Percentiles rank a stretch among this genome's conserved stretches.
These are phyloP conservation scores for Drosophila simulans DNA, from an alignment of 1,140 invertebrate species.

Conservation along the genomic window DNA sequence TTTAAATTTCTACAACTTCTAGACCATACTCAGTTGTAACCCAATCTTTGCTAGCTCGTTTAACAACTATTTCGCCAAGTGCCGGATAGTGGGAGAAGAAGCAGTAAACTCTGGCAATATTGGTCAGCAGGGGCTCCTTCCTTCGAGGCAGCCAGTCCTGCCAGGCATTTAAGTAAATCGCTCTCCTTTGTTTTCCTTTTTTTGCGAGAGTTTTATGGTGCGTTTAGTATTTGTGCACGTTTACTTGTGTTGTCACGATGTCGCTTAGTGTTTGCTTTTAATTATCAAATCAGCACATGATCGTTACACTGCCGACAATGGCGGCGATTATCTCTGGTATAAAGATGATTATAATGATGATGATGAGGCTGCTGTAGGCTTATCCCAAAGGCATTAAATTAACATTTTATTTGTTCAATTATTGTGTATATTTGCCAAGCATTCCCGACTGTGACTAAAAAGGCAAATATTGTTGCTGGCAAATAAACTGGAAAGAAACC, in stretches of 20 bases:
- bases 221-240: slow-evolving; percentile 57
- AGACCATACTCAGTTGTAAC: background rate
- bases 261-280: slow-evolving; percentile 76
- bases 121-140: slow-evolving; percentile 58
- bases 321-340: slow-evolving; percentile 44
- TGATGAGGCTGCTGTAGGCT: slow-evolving; percentile 9
- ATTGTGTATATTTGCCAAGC: slow-evolving; percentile 53
- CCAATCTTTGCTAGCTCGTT: no score
- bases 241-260: slow-evolving; percentile 51
- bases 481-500: slow-evolving; percentile 16
- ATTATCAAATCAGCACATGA: slow-evolving; percentile 81
- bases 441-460: slow-evolving; percentile 25
- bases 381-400: slow-evolving; percentile 57
- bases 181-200: slow-evolving; percentile 18
- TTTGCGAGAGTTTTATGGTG: slow-evolving; percentile 50
- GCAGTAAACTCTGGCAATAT: slow-evolving; percentile 47
- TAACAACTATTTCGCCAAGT: slow-evolving; percentile 4
- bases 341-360: slow-evolving; percentile 23
- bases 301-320: slow-evolving; percentile 67
- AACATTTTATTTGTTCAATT: slow-evolving; percentile 53
- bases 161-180: slow-evolving; percentile 32
- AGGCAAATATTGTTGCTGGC: slow-evolving; percentile 42
- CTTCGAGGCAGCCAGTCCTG: slow-evolving; percentile 3
- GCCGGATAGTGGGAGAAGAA: background rate
- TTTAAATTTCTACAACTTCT: background rate